Base-by-base conservation (phyloP, 2,888 invertebrate genomes). In the Drosophila rellima region DNA sequence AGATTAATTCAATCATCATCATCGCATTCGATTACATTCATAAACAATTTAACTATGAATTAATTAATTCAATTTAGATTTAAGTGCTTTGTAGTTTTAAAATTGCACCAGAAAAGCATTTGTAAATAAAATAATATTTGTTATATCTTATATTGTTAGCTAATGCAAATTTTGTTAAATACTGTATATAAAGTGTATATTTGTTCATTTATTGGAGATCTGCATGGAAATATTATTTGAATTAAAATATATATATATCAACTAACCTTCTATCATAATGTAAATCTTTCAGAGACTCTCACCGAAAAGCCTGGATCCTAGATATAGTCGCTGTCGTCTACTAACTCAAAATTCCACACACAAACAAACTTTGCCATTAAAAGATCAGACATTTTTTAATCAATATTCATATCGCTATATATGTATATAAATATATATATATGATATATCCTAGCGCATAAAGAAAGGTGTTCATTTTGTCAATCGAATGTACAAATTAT, bases 261-360 rank as follows among this genome's bases (percentile, higher is more conserved):
- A 59, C 35, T 64, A 64, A 73, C 48, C 39, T 1, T 66, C 50
- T 72, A 63, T 44, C 45, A 63, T 78, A 50, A 67, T 79, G 61
- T 77, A 70, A 62, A 70, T 79, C 64, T 87, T 85, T 79, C 79
- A 85, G 84, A 84, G 54, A 72, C 71, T 62, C 82, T 70, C 70
- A 70, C 52, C 70, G 75, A 80, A 47, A 75, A 52, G 66, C 75
- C 71, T 54, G 77, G 74, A 84, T 60, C 72, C 68, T 86, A 88
- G 62, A 64, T 52, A 73, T 70, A 66, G 67, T 65, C 82, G 80
- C 79, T 71, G 82, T 82, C 82, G 79, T 78, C 74, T 69, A 62
- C 64, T 88, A 82, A 85, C 86, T 88, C 88, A 85, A 88, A 88
- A 85, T 82, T 88, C 82, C 82, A 82, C 70, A 80, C 31, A 35